These are phyloP conservation scores for Pomacea maculata DNA, from an alignment of 1,140 invertebrate genomes.

Conservation along the genomic window DNA sequence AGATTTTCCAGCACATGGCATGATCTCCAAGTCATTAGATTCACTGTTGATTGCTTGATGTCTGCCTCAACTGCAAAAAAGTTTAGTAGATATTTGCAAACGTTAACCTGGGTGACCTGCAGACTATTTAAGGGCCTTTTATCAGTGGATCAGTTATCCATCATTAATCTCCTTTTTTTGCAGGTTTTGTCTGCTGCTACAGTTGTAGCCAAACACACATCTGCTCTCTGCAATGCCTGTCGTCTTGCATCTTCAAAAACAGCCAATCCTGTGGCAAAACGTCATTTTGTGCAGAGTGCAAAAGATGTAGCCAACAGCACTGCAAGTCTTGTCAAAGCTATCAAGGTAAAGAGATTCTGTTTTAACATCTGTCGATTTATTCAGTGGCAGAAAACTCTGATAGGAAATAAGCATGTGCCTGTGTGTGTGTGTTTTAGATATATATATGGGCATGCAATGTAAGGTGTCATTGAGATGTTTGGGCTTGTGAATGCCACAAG, in stretches of 20 bases:
- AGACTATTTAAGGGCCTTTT: not conserved
- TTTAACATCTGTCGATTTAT: too few species aligned
- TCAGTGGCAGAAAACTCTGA: too few species aligned
- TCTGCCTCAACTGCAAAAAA: too few species aligned
- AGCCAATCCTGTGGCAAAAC: slow-evolving; percentile 90
- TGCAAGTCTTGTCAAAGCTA: slow-evolving; percentile 91
- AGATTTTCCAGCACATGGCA: too few species aligned
- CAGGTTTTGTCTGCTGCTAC: slow-evolving; percentile 90
- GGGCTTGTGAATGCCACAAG: too few species aligned
- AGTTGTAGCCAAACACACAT: slow-evolving; percentile 95
- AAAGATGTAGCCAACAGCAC: slow-evolving; percentile 98
- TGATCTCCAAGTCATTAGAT: too few species aligned
- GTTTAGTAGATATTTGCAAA: too few species aligned
- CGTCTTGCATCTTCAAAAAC: slow-evolving; percentile 91
- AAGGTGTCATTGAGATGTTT: too few species aligned
- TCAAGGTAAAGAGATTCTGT: slow-evolving; percentile 73
- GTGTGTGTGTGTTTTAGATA: not conserved
- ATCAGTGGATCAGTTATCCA: not conserved
- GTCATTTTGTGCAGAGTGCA: slow-evolving; percentile 96
- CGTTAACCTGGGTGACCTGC: not conserved
- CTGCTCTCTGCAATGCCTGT: slow-evolving; percentile 93
- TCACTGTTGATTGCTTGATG: too few species aligned
- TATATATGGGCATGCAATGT: not conserved
- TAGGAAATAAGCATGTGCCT: not conserved
- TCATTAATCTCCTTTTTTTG: not conserved